phyloP scores from a whole-genome alignment of 1,140 invertebrate genomes.

The Planococcus citri region DNA sequence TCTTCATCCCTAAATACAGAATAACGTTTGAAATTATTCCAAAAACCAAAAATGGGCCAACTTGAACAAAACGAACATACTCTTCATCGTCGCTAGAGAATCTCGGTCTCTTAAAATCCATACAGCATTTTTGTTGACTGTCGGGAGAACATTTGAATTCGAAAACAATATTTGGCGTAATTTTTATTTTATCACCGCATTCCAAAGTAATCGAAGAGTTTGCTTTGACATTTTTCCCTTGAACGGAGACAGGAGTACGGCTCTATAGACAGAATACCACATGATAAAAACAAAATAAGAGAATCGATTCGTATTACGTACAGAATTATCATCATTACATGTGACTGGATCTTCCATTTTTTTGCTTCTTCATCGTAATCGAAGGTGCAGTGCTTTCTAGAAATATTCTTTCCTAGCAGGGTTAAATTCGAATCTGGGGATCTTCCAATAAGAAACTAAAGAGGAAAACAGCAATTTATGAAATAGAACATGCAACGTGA shows the following conservation, averaged over 20 bases:
- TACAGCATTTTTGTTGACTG: background rate
- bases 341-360: background rate
- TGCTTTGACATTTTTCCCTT: background rate
- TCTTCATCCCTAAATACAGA: background rate
- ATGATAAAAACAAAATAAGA: background rate
- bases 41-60: no score
- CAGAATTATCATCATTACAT: background rate
- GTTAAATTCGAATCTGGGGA: background rate
- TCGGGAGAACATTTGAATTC: constrained; percentile 10
- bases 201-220: background rate
- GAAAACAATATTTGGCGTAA: background rate
- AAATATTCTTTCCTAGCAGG: background rate
- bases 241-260: background rate
- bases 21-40: background rate
- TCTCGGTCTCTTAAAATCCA: background rate
- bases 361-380: background rate
- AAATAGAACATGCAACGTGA: no score
- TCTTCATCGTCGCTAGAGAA: background rate
- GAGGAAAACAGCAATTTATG: background rate
- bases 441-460: background rate
- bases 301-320: background rate
- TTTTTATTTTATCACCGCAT: constrained; percentile 6
- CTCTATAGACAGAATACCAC: background rate
- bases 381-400: background rate
- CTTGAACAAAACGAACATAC: constrained; percentile 1